Percentiles rank a stretch among this genome's conserved stretches.
phyloP scores from a whole-genome alignment of 1,140 invertebrate species.

The Heterodera carotae region DNA sequence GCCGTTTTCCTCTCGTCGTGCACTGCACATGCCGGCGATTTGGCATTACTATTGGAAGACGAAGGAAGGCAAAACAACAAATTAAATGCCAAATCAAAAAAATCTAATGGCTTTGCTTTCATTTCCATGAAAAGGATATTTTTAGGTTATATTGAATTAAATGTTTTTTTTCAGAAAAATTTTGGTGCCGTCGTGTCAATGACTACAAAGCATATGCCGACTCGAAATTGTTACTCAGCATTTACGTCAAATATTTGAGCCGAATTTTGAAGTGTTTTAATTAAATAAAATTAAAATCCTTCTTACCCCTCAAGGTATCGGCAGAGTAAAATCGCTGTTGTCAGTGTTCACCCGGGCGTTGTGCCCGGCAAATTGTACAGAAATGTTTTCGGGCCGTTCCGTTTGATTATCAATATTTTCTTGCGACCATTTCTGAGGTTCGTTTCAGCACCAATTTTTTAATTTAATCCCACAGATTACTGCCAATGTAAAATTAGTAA shows the following conservation, averaged over 20 bases:
- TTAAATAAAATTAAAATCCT: not conserved
- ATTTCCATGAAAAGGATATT: too few relatives aligned
- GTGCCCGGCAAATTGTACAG: slow-evolving; percentile 35
- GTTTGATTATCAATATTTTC: slow-evolving; percentile 21
- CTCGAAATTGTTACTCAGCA: slow-evolving; percentile 29
- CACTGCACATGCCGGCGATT: slow-evolving; percentile 28
- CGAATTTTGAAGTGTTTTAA: slow-evolving; percentile 13
- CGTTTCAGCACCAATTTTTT: not conserved
- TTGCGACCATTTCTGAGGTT: slow-evolving; percentile 32
- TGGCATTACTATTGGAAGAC: slow-evolving; percentile 19
- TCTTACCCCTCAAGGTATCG: slow-evolving; percentile 8
- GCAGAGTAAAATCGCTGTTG: slow-evolving; percentile 14
- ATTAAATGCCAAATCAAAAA: not conserved
- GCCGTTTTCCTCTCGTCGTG: slow-evolving; percentile 37
- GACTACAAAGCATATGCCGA: slow-evolving; percentile 39
- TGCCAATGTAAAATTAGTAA: too few relatives aligned
- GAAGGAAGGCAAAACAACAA: not conserved
- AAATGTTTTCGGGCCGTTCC: slow-evolving; percentile 34
- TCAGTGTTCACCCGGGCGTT: slow-evolving; percentile 41
- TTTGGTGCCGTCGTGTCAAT: slow-evolving; percentile 30
- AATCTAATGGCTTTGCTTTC: not conserved
- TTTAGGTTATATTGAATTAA: too few relatives aligned
- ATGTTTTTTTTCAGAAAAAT: slow-evolving; percentile 21
- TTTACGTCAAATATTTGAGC: slow-evolving; percentile 32
- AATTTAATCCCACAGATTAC: too few relatives aligned